These are phyloP conservation scores for Enteromius paludinosus DNA, from an alignment of 2,797 vertebrate genomes.

Conservation along the genomic window DNA sequence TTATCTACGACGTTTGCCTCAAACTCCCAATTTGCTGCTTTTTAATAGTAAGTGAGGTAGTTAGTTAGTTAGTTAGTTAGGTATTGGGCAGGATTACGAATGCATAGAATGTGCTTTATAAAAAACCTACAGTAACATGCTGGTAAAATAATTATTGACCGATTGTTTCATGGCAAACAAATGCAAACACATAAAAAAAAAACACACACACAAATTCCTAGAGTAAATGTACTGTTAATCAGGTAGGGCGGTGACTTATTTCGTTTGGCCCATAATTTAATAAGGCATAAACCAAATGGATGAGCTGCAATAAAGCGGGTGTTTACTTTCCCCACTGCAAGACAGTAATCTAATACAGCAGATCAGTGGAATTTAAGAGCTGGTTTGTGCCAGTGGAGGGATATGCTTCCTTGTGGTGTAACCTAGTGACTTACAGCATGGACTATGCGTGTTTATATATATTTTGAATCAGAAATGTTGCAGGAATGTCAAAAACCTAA, in stretches of 20 bases:
- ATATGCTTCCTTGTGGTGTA: slow-evolving; percentile 61
- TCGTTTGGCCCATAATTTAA: slow-evolving; percentile 71
- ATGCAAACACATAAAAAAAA: not conserved
- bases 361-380: slow-evolving; percentile 67
- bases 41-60: no score
- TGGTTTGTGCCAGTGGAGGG: slow-evolving; percentile 59
- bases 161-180: not conserved
- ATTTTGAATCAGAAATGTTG: not conserved
- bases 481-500: not conserved
- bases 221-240: slow-evolving; percentile 53
- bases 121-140: no score
- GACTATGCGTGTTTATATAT: not conserved
- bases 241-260: slow-evolving; percentile 51
- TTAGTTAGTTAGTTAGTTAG: no score
- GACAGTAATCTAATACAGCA: slow-evolving; percentile 67
- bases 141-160: no score
- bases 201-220: not conserved
- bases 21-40: no score
- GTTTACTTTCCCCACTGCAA: slow-evolving; percentile 69
- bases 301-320: slow-evolving; percentile 72
- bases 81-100: no score
- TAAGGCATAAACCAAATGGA: slow-evolving; percentile 74
- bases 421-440: slow-evolving; percentile 55
- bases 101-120: no score
- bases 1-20: no score